A percentile compares a stretch with the other conserved stretches of the same genome.
These are phyloP conservation scores for Leptodactylus fallax DNA, from an alignment of 2,797 vertebrate genomes.

Conservation along the genomic window DNA sequence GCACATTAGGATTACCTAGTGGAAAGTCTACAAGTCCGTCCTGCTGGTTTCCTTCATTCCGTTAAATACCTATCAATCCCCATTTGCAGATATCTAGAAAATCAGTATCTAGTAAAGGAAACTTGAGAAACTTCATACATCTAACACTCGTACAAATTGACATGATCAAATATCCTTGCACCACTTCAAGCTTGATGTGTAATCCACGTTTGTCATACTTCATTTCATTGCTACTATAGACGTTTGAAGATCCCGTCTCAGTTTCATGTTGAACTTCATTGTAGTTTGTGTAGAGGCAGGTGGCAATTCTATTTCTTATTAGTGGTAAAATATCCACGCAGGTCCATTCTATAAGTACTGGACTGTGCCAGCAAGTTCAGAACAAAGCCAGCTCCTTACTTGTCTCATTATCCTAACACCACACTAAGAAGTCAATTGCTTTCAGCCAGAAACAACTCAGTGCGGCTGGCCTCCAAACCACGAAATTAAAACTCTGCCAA, in stretches of 20 bases:
- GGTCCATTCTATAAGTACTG: slow-evolving; percentile 10
- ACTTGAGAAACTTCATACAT: neutral
- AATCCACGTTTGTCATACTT: slow-evolving; percentile 18
- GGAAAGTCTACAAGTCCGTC: neutral
- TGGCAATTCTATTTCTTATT: slow-evolving; percentile 38
- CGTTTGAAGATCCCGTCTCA: neutral
- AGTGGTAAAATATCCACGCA: slow-evolving; percentile 37
- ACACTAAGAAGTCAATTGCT: slow-evolving; percentile 13
- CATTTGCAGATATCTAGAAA: neutral
- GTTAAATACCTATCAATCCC: neutral
- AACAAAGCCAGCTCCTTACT: slow-evolving; percentile 47
- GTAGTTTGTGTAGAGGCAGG: slow-evolving; percentile 23
- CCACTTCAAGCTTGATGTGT: neutral
- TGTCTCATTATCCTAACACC: slow-evolving; percentile 37
- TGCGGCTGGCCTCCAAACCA: slow-evolving; percentile 47
- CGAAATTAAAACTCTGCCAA: slow-evolving; percentile 49
- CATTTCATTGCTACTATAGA: slow-evolving; percentile 14
- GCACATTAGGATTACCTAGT: too few relatives aligned
- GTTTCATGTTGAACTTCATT: neutral
- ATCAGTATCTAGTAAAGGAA: neutral
- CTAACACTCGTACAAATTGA: slow-evolving; percentile 8
- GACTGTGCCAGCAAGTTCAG: slow-evolving; percentile 8
- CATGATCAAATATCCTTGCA: neutral
- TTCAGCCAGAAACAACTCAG: slow-evolving; percentile 47
- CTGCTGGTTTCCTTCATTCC: neutral